These are phyloP conservation scores for Araneus ventricosus DNA, from an alignment of 1,140 invertebrate genomes.

Conservation along the genomic window DNA sequence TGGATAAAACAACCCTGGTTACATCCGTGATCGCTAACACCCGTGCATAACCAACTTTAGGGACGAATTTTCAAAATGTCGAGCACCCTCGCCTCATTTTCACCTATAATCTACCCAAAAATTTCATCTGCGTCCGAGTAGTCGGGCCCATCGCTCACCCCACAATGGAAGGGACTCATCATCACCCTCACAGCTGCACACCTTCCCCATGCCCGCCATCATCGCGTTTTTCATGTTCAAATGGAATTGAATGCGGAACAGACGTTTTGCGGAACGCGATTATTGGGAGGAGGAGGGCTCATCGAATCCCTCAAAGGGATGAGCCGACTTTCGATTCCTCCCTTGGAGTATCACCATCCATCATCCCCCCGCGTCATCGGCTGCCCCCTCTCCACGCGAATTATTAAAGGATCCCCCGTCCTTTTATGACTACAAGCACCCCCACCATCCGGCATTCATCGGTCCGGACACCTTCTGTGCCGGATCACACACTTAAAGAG, in stretches of 20 bases:
- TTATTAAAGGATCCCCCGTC: background rate
- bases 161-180: too few species aligned
- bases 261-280: slow-evolving; percentile 35
- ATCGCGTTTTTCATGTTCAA: slow-evolving; percentile 23
- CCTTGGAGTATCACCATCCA: background rate
- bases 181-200: too few species aligned
- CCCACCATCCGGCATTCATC: background rate
- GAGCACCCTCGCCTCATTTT: too few species aligned
- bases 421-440: slow-evolving; percentile 14
- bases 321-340: slow-evolving; percentile 22
- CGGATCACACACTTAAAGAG: background rate
- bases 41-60: too few species aligned
- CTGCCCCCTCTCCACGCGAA: background rate
- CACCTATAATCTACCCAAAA: too few species aligned
- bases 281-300: background rate
- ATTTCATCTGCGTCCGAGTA: background rate
- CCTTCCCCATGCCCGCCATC: background rate
- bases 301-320: background rate
- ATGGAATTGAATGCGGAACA: slow-evolving; percentile 18
- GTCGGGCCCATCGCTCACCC: too few species aligned
- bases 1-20: too few species aligned
- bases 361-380: background rate
- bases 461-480: slow-evolving; percentile 4
- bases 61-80: too few species aligned
- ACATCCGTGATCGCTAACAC: too few species aligned